phyloP scores from a whole-genome alignment of 2,113 vertebrate species.

The Apteryx mantelli region DNA sequence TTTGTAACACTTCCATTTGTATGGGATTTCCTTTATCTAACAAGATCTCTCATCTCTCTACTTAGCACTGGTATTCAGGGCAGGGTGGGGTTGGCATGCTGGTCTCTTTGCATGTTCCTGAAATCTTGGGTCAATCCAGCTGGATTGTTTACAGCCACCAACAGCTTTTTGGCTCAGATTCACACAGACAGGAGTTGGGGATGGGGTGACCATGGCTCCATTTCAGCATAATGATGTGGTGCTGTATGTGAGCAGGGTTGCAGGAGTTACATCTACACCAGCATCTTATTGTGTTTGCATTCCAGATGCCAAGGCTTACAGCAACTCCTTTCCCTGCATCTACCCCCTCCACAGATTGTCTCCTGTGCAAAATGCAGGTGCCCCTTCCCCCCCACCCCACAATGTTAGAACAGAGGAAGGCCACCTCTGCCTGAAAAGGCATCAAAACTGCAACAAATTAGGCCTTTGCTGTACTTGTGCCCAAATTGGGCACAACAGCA shows the following conservation, averaged over 20 bases:
- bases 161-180: not conserved
- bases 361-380: not conserved
- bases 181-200: not conserved
- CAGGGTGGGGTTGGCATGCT: fast-evolving
- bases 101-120: fast-evolving
- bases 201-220: too few species aligned
- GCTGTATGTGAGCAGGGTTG: not conserved
- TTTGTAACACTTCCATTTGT: not conserved
- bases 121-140: not conserved
- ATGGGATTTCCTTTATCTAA: not conserved
- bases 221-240: not conserved
- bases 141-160: not conserved
- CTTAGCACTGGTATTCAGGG: not conserved
- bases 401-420: not conserved
- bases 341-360: not conserved
- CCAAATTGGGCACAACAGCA: not conserved
- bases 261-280: not conserved
- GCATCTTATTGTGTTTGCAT: not conserved
- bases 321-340: not conserved
- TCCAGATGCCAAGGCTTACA: too few species aligned
- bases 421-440: not conserved
- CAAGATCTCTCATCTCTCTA: not conserved
- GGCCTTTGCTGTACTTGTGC: not conserved
- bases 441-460: not conserved
- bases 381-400: too few species aligned